Evolutionary conservation across 2,888 invertebrate genomes (phyloP), one percentile per base, ranked within the genome.

Genomic region (Halocaridina rubra): DNA sequence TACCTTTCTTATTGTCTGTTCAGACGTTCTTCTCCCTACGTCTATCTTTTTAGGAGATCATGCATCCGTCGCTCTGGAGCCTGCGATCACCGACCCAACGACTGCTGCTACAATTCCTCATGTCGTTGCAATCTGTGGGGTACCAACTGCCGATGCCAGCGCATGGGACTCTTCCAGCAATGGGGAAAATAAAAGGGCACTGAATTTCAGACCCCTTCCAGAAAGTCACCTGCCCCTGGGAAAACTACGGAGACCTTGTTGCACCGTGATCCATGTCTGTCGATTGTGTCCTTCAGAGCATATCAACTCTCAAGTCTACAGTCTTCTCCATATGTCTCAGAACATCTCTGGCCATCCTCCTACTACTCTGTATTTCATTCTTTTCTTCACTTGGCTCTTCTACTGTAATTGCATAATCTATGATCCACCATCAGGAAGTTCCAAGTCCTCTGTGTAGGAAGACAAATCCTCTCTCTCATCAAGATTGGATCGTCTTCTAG

Each of bases 81-180:
- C 92, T 96, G 96, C 92, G 96, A 96, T 91, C 95, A 96, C 91
- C 93, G 96, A 87, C 95, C 95, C 13, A 94, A 95, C 88, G 96
- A 96, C 91, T 96, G 96, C 93, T 96, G 96, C 93, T 94, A 94
- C 92, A 95, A 95, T 89, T 95, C 95, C 88, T 94, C 95, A 88
- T 96, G 96, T 92, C 93, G 96, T 88, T 96, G 96, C 93, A 96
- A 96, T 91, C 93, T 96, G 77, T 96, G 96, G 96, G 96, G 96
- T 86, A 94, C 95, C 90, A 96, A 96, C 92, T 96, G 96, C 91
- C 93, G 95, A 90, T 96, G 96, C 91, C 96, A 96, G 91, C 94
- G 96, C 89, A 94, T 95, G 94, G 96, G 96, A 86, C 93, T 96
- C 90, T 96, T 96, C 93, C 84, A 86, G 75, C 77, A 85, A 69